Conservation (phyloP, 2,797 vertebrate species). For the Manis pentadactyla region DNA sequence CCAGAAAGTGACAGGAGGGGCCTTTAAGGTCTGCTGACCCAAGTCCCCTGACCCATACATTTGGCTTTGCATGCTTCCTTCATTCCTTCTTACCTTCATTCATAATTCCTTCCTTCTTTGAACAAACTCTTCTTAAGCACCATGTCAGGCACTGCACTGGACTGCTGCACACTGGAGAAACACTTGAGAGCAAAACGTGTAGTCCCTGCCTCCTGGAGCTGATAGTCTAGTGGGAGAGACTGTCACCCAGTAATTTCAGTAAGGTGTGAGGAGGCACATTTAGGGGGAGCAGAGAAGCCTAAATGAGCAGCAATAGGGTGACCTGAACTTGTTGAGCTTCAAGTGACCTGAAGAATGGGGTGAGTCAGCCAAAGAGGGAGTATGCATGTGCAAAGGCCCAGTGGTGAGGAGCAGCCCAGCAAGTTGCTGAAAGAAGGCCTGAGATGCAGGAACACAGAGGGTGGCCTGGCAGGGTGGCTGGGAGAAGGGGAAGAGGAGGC, state of each 20-base stretch:
- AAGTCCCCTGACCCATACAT: too few relatives aligned
- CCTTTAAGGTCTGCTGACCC: not conserved
- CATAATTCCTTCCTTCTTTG: not conserved
- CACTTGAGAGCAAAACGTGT: not conserved
- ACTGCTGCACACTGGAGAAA: not conserved
- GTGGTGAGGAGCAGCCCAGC: not conserved
- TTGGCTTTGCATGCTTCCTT: not conserved
- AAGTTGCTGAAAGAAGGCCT: not conserved
- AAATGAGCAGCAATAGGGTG: not conserved
- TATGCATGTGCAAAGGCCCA: not conserved
- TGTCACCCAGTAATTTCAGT: not conserved
- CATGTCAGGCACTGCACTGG: fast-evolving
- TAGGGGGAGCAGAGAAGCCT: not conserved
- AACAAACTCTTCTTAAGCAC: not conserved
- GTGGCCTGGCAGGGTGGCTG: fast-evolving
- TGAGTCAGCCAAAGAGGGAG: not conserved
- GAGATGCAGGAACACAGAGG: not conserved
- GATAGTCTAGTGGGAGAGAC: not conserved
- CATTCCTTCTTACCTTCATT: not conserved
- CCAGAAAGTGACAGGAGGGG: not conserved
- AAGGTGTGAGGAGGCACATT: not conserved
- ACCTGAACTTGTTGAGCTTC: not conserved
- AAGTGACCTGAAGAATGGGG: not conserved
- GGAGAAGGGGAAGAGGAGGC: not conserved
- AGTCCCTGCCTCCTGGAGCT: not conserved